Evolutionary conservation across 1,140 invertebrate genomes (phyloP).

Genomic region (Atta texana): DNA sequence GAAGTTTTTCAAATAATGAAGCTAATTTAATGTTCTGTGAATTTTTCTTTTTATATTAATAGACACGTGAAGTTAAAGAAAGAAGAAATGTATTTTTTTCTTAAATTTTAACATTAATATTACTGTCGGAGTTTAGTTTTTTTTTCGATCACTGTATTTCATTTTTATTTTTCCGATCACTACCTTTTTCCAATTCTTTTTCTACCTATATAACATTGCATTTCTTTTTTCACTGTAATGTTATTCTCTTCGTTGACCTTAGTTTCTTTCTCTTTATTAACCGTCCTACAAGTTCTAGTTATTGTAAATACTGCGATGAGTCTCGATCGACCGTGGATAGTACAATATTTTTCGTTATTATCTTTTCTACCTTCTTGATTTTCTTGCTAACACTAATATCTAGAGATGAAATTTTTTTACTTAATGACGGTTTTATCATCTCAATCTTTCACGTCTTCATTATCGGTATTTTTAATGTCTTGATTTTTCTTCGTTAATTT

Average conservation of each 20-base stretch:
- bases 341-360: background rate
- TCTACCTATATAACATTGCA: background rate
- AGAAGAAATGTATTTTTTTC: background rate
- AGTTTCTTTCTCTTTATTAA: slow-evolving; percentile 9
- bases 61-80: background rate
- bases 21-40: background rate
- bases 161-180: background rate
- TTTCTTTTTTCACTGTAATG: background rate
- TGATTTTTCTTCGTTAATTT: background rate
- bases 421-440: background rate
- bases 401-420: background rate
- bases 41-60: background rate
- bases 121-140: background rate
- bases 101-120: background rate
- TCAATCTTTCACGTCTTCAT: background rate
- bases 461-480: background rate
- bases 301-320: background rate
- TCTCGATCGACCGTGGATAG: background rate
- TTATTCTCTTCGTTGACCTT: background rate
- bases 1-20: background rate
- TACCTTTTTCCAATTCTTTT: background rate
- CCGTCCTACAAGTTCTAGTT: background rate
- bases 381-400: background rate
- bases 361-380: background rate
- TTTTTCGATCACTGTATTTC: background rate